Percentiles rank a stretch among this genome's conserved stretches.
Evolutionary conservation across 2,797 vertebrate genomes (phyloP).

Genomic region (Ataeniobius toweri): DNA sequence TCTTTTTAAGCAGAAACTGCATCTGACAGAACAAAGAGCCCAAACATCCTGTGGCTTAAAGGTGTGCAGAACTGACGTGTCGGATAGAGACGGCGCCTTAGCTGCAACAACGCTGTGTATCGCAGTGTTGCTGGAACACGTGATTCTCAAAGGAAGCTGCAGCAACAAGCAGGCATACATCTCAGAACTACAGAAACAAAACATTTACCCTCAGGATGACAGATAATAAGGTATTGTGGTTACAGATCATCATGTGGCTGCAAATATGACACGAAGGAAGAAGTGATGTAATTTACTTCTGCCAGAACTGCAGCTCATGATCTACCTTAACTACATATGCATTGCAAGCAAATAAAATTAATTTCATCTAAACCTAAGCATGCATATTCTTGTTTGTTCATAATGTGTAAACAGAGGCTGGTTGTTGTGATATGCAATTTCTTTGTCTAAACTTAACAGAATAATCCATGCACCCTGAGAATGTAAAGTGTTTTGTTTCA

Average conservation of each 20-base stretch:
- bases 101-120: not conserved
- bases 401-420: not conserved
- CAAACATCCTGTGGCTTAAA: conserved; percentile 6
- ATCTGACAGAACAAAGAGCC: not conserved
- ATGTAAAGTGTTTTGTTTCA: not conserved
- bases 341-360: not conserved
- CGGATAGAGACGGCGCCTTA: not conserved
- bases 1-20: not conserved
- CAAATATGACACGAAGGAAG: not conserved
- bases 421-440: not conserved
- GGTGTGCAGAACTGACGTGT: not conserved
- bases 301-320: not conserved
- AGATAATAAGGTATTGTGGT: not conserved
- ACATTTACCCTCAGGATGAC: not conserved
- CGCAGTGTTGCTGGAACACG: not conserved
- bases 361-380: not conserved
- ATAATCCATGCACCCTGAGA: not conserved
- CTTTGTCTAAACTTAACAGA: not conserved
- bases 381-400: not conserved
- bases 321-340: not conserved
- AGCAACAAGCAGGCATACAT: not conserved
- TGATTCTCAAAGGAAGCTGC: not conserved
- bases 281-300: not conserved
- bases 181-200: not conserved
- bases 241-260: not conserved